Evolutionary conservation across 2,888 invertebrate genomes (phyloP).

Genomic region (Villa cingulata): DNA sequence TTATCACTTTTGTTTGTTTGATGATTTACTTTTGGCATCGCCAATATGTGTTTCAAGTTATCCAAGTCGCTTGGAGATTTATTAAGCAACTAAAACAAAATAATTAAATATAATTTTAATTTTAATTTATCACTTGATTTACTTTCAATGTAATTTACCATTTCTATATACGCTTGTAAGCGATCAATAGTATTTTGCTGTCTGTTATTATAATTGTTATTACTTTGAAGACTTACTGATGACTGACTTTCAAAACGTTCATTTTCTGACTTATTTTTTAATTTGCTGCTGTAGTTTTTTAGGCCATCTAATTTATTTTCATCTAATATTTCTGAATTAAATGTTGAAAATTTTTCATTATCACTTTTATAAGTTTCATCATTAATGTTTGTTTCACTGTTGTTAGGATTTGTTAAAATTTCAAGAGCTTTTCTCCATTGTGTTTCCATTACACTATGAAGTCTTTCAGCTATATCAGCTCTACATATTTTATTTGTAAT

Average conservation of each 20-base stretch:
- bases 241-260: conserved; percentile 29
- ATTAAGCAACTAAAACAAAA: conserved; percentile 36
- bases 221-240: conserved; percentile 7
- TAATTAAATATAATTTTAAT: neutral
- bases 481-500: conserved; percentile 26
- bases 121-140: conserved; percentile 2
- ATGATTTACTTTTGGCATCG: conserved; percentile 16
- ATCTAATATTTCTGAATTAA: neutral
- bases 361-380: neutral
- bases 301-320: conserved; percentile 14
- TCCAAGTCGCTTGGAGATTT: conserved; percentile 39
- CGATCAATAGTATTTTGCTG: conserved; percentile 21
- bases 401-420: conserved; percentile 44
- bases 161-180: conserved; percentile 32
- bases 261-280: conserved; percentile 20
- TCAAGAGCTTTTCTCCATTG: conserved; percentile 67
- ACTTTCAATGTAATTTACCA: conserved; percentile 18
- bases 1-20: conserved; percentile 1
- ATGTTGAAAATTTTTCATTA: neutral
- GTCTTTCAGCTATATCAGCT: conserved; percentile 55
- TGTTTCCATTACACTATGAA: conserved; percentile 64
- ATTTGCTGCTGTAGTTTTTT: conserved; percentile 13
- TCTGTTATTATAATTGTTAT: conserved; percentile 17
- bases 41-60: conserved; percentile 27
- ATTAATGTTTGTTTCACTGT: neutral